phyloP scores from a whole-genome alignment of 37 sponge, comb jelly and placozoan genomes.

The Aphrocallistes beatrix region DNA sequence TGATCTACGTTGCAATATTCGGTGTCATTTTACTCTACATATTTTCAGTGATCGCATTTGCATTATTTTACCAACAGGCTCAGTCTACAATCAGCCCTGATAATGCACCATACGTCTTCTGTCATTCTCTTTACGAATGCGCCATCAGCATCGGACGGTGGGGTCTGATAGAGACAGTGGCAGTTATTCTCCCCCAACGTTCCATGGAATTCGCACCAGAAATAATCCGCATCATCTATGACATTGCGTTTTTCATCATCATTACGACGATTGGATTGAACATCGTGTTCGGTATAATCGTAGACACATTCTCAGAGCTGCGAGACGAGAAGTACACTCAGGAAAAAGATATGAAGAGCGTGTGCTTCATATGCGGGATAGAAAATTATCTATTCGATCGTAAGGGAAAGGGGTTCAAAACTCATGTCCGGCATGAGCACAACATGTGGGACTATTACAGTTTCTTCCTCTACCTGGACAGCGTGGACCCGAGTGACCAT shows the following conservation, averaged over 20 bases:
- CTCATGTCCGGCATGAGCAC: conserved; percentile 4
- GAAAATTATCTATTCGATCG: neutral
- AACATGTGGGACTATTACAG: conserved; percentile 19
- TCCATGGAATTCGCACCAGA: neutral
- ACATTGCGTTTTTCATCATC: conserved; percentile 77
- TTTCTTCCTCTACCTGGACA: conserved; percentile 7
- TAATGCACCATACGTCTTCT: conserved; percentile 26
- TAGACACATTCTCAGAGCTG: conserved; percentile 80
- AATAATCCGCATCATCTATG: conserved; percentile 31
- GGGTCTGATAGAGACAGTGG: conserved; percentile 46
- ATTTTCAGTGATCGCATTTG: conserved; percentile 63
- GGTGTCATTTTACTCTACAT: conserved; percentile 49
- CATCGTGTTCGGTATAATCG: conserved; percentile 85
- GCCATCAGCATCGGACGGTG: conserved; percentile 29
- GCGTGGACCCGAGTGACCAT: conserved; percentile 2
- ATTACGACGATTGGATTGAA: conserved; percentile 73
- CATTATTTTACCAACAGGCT: conserved; percentile 36
- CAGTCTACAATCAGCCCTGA: neutral
- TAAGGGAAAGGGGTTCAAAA: neutral
- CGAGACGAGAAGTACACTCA: conserved; percentile 45
- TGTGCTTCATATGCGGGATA: neutral
- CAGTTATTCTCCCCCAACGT: conserved; percentile 18
- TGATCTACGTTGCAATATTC: conserved; percentile 61
- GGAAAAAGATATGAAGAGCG: conserved; percentile 10
- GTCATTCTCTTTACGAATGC: conserved; percentile 47